Base-by-base conservation (phyloP, 1,140 invertebrate species). In the Kradibia gibbosae region DNA sequence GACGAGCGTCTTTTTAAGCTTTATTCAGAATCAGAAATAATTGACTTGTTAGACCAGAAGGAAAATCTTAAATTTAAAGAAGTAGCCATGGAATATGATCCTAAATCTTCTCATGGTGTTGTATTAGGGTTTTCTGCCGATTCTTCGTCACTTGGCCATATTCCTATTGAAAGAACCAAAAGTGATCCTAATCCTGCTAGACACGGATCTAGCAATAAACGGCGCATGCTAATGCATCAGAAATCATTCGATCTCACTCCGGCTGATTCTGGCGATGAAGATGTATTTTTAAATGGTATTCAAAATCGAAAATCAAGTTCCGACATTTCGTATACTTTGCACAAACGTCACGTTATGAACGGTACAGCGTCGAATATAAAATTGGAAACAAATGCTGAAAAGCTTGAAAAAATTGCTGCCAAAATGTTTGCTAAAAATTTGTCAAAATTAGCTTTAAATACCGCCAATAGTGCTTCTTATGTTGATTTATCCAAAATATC, bases 211-310 rank as follows among this genome's bases (percentile, higher is more conserved):
- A 95, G 93, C 86, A 94, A 93, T 15, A 92, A 95, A 42, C 92
- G 95, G 3, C 94, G 95, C 87, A 93, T 95, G 53, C 88, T 97
- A n/a, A 96, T 95, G 93, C 96, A 96, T 89, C 96, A 96, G 85
- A 96, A 96, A 87, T 96, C 95, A 0, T 96, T 97, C 82, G 96
- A 96, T 87, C 89, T 96, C 10, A 96, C 96, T 15, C 95, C 95
- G 0, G 95, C 95, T 0, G 95, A 96, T 88, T 95, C 95, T 0
- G 95, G 95, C 42, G 95, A 96, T 85, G 95, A 96, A 88, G 95
- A 96, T 86, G 94, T 94, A 0, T 93, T 95, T 42, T 93, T 91
- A 17, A 92, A 93, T 77, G 90, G 88, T 48, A 85, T 87, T 39
- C 85, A 88, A 0, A 86, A 85, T 20, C 91, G 91, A 55, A 93